phyloP scores from a whole-genome alignment of 2,113 vertebrate species.

The Strix uralensis region DNA sequence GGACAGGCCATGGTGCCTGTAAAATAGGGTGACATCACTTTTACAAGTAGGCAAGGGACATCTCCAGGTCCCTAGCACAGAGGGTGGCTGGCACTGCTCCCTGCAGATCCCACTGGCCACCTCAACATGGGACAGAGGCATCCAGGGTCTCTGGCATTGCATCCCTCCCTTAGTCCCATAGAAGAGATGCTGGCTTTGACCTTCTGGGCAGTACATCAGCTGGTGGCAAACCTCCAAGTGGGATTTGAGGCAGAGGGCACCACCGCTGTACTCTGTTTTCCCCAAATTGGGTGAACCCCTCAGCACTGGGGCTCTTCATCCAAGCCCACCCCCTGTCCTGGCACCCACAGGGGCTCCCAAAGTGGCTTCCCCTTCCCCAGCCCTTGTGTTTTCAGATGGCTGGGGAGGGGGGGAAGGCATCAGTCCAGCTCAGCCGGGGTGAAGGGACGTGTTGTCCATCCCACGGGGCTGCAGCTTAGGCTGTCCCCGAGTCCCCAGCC shows the following conservation, averaged over 20 bases:
- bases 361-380: background rate
- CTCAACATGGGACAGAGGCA: background rate
- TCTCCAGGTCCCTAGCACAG: background rate
- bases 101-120: background rate
- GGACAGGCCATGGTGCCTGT: background rate
- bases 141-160: background rate
- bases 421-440: background rate
- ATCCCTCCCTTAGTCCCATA: background rate
- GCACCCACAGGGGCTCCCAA: background rate
- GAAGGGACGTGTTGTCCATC: accelerated
- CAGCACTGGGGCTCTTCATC: background rate
- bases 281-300: background rate
- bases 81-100: background rate
- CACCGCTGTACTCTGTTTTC: accelerated
- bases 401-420: accelerated
- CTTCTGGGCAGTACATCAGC: background rate
- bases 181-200: accelerated
- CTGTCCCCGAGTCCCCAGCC: background rate
- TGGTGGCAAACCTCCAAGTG: background rate
- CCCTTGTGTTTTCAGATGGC: accelerated
- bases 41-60: background rate
- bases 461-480: background rate
- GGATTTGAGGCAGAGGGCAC: background rate
- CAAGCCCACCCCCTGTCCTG: accelerated
- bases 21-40: background rate